Percentiles rank a stretch among this genome's conserved stretches.
These are phyloP conservation scores for Arenaria interpres DNA, from an alignment of 2,113 vertebrate genomes.

Conservation along the genomic window DNA sequence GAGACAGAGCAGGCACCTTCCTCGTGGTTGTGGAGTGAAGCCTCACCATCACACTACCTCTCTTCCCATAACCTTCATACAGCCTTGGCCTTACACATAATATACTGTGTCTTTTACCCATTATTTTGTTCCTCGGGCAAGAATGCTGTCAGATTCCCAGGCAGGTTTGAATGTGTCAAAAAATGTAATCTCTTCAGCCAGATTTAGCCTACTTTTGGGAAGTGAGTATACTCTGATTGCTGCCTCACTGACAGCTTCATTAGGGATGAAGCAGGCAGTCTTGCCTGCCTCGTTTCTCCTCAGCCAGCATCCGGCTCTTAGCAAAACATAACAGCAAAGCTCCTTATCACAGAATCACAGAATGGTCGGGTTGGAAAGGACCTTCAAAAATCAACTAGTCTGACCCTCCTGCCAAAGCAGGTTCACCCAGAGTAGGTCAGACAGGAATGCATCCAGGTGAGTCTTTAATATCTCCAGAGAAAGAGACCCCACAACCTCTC, in stretches of 20 bases:
- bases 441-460: not conserved
- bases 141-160: slow-evolving; percentile 21
- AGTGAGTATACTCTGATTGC: not conserved
- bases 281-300: not conserved
- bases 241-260: slow-evolving; percentile 51
- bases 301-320: not conserved
- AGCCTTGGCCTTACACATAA: not conserved
- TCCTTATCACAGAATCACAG: not conserved
- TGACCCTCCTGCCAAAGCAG: not conserved
- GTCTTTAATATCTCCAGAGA: not conserved
- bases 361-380: not conserved
- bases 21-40: not conserved
- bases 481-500: not conserved
- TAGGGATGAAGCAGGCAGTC: not conserved
- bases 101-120: not conserved
- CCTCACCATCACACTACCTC: not conserved
- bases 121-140: slow-evolving; percentile 3
- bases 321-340: not conserved
- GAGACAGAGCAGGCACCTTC: not conserved
- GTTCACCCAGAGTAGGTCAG: not conserved
- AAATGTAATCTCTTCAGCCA: slow-evolving; percentile 22
- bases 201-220: slow-evolving; percentile 42
- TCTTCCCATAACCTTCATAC: not conserved
- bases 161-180: slow-evolving; percentile 49
- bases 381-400: not conserved